Evolutionary conservation across 2,888 invertebrate species (phyloP).

Genomic region (Pollenia griseotomentosa): DNA sequence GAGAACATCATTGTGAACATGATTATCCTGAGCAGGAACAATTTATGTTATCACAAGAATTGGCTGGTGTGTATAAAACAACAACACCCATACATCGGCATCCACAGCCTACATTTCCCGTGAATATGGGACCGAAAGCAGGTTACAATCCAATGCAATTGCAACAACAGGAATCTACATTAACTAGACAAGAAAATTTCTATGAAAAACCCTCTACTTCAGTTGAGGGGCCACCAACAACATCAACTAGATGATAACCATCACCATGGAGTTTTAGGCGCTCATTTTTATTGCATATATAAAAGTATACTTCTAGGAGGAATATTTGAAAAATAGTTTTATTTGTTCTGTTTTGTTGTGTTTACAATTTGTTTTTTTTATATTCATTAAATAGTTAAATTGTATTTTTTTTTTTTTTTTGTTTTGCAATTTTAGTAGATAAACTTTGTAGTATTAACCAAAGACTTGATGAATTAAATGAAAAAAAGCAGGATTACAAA

Average conservation of each 20-base stretch:
- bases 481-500: constrained; percentile 32
- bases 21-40: constrained; percentile 85
- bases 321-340: constrained; percentile 17
- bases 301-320: constrained; percentile 58
- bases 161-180: constrained; percentile 74
- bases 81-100: constrained; percentile 56
- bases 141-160: constrained; percentile 79
- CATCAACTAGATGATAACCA: constrained; percentile 68
- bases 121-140: constrained; percentile 73
- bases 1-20: constrained; percentile 91
- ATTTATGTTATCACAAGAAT: constrained; percentile 83
- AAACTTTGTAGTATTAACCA: constrained; percentile 50
- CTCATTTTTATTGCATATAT: constrained; percentile 40
- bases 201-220: constrained; percentile 62
- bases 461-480: constrained; percentile 44
- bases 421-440: constrained; percentile 30
- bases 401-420: constrained; percentile 3
- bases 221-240: constrained; percentile 45
- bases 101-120: constrained; percentile 35
- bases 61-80: constrained; percentile 79
- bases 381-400: constrained; percentile 18
- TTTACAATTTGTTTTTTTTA: constrained; percentile 33
- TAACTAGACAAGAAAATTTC: constrained; percentile 67
- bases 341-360: constrained; percentile 25
- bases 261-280: constrained; percentile 19